A percentile compares a stretch with the other conserved stretches of the same genome.
Evolutionary conservation across 2,113 vertebrate species (phyloP).

Genomic region (Megaptera novaeangliae): DNA sequence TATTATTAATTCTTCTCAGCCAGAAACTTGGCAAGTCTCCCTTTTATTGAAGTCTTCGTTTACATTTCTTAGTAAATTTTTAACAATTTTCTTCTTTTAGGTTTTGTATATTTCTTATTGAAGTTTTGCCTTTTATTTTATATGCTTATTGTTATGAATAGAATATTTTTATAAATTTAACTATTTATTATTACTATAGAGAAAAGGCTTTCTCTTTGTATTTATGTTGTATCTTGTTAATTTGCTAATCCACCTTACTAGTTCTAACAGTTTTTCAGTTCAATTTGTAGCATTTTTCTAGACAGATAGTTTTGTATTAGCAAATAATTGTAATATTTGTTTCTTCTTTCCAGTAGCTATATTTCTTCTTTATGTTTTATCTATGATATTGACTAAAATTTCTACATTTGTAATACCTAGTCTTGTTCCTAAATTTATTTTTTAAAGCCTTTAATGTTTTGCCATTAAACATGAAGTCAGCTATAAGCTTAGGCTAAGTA

Average conservation of each 20-base stretch:
- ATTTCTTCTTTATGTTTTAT: background rate
- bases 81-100: background rate
- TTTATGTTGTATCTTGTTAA: background rate
- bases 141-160: background rate
- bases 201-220: background rate
- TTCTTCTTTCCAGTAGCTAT: background rate
- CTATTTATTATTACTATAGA: background rate
- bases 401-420: background rate
- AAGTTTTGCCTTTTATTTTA: background rate
- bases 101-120: background rate
- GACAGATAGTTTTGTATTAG: background rate
- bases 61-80: background rate
- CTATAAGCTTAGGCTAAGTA: background rate
- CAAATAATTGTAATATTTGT: background rate
- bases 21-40: background rate
- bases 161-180: background rate
- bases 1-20: background rate
- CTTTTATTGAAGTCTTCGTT: background rate
- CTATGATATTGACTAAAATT: background rate
- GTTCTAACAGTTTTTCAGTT: background rate
- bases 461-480: background rate
- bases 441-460: background rate
- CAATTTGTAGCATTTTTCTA: background rate
- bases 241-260: background rate
- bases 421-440: background rate